A percentile compares a stretch with the other conserved stretches of the same genome.
Evolutionary conservation across 2,888 invertebrate genomes (phyloP).

Genomic region (Tetropium fuscum): DNA sequence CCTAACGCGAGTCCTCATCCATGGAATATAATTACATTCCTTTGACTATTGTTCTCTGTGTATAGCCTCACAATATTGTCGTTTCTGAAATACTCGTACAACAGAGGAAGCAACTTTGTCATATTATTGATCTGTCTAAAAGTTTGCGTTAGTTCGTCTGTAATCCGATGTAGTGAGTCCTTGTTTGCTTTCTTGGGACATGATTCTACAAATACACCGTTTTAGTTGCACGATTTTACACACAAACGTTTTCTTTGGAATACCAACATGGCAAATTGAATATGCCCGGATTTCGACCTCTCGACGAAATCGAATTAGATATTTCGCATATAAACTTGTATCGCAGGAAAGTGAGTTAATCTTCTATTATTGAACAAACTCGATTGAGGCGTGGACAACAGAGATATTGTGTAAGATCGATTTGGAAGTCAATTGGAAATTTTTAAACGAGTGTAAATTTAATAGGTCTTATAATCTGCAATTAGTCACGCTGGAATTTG

Average conservation of each 20-base stretch:
- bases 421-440: slow-evolving; percentile 35
- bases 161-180: slow-evolving; percentile 37
- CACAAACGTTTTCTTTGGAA: slow-evolving; percentile 37
- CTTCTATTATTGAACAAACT: slow-evolving; percentile 35
- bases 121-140: slow-evolving; percentile 26
- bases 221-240: slow-evolving; percentile 44
- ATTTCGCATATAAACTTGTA: slow-evolving; percentile 23
- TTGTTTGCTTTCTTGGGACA: slow-evolving; percentile 45
- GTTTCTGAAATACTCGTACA: slow-evolving; percentile 24
- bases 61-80: slow-evolving; percentile 10
- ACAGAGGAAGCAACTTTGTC: slow-evolving; percentile 22
- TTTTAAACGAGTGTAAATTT: slow-evolving; percentile 44
- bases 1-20: slow-evolving; percentile 5
- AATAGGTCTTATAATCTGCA: slow-evolving; percentile 12
- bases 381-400: slow-evolving; percentile 34
- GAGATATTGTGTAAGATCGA: slow-evolving; percentile 29
- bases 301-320: slow-evolving; percentile 37
- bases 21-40: slow-evolving; percentile 19
- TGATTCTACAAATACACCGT: slow-evolving; percentile 42
- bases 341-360: slow-evolving; percentile 29
- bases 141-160: slow-evolving; percentile 40
- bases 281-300: slow-evolving; percentile 31
- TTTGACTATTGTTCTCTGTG: slow-evolving; percentile 14
- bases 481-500: too few species aligned
- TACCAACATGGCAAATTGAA: slow-evolving; percentile 41